Evolutionary conservation across 2,888 invertebrate species (phyloP), one percentile per base, ranked within the genome.

Genomic region (Netelia fuscicornis): DNA sequence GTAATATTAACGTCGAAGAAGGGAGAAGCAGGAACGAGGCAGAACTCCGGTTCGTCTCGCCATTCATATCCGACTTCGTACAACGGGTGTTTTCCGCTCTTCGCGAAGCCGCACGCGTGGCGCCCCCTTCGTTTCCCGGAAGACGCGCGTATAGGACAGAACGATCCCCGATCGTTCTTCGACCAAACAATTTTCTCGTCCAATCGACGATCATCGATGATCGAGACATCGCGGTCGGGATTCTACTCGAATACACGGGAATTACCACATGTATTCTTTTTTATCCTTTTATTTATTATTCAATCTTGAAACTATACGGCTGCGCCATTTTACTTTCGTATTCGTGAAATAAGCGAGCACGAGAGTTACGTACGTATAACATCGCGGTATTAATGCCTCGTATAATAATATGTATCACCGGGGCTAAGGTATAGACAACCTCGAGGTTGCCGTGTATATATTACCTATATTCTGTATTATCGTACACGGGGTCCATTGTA

Each of bases 1-100:
- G 88, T 77, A 87, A 87, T 86, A 83, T 87, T 87, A 86, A 86
- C 81, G 79, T 48, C 20, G 42, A 64, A 58, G 30, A 72, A 37
- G 20, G 48, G 44, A 17, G 58, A 23, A 64, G 67, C 20, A 37
- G 6, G 37, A 37, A 37, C 37, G 52, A 58, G 42, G 42, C 9
- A 56, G 64, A 83, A 80, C 58, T 44, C 58, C 84, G 76, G 3
- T 30, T 58, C 65, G 85, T 82, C 83, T 83, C 81, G 58, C 84
- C 84, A 84, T 87, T 87, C 85, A 86, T 83, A 78, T 64, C 37
- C 48, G 42, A 64, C 72, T 23, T n/a, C 72, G 58, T 72, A 42
- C 25, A 64, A 44, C 71, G 42, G 25, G 20, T 60, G 54, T 75
- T 23, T 58, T 30, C 37, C 48, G 20, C 68, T 37, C 52, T 65